These are phyloP conservation scores for Chaenodraco wilsoni DNA, from an alignment of 2,797 vertebrate genomes.

Conservation along the genomic window DNA sequence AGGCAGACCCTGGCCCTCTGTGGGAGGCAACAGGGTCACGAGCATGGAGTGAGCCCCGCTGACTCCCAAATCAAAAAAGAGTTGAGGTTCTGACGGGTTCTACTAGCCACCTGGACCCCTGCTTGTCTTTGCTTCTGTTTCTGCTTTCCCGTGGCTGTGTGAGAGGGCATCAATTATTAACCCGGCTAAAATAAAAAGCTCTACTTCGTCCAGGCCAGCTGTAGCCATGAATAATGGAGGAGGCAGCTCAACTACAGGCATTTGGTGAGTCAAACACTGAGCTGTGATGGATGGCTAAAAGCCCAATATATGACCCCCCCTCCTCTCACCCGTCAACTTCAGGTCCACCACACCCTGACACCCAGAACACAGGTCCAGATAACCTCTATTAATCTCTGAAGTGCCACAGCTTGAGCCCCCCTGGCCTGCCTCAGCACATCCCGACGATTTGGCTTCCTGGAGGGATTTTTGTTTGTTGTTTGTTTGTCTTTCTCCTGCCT, in stretches of 20 bases:
- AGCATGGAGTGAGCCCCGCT: constrained; percentile 60
- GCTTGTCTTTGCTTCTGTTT: constrained; percentile 73
- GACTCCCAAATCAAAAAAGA: constrained; percentile 76
- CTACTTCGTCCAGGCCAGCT: constrained; percentile 80
- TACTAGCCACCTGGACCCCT: constrained; percentile 74
- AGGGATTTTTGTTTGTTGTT: constrained; percentile 50
- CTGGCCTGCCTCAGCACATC: constrained; percentile 43
- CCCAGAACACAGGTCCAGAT: constrained; percentile 61
- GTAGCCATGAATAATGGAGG: constrained; percentile 86
- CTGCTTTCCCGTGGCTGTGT: constrained; percentile 76
- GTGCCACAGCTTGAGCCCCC: constrained; percentile 44
- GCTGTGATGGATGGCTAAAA: constrained; percentile 80
- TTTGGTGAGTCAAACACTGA: constrained; percentile 85
- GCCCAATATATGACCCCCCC: constrained; percentile 56
- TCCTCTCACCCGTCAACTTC: constrained; percentile 53
- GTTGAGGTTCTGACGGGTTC: constrained; percentile 72
- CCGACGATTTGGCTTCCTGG: constrained; percentile 35
- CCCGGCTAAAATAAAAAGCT: constrained; percentile 86
- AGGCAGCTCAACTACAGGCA: constrained; percentile 81
- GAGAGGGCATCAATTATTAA: constrained; percentile 87
- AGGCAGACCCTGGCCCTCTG: constrained; percentile 52
- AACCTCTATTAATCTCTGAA: constrained; percentile 70
- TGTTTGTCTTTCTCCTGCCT: constrained; percentile 52
- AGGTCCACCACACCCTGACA: constrained; percentile 66
- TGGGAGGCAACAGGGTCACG: constrained; percentile 54